These are phyloP conservation scores for Aramus guarauna DNA, from an alignment of 2,113 vertebrate species.

Conservation along the genomic window DNA sequence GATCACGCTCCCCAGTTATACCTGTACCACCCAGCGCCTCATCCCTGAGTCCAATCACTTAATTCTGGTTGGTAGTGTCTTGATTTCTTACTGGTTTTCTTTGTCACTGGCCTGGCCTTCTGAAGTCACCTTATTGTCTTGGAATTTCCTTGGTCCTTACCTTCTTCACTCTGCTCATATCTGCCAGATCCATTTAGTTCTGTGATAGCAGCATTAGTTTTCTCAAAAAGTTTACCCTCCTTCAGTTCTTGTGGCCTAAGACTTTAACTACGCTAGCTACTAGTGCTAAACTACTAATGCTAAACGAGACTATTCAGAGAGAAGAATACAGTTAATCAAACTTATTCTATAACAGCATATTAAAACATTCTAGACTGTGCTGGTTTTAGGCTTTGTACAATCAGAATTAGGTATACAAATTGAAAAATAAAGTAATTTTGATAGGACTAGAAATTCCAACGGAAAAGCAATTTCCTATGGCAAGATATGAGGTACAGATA, in stretches of 20 bases:
- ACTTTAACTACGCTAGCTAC: not conserved
- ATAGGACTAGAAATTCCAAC: not conserved
- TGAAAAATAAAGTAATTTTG: not conserved
- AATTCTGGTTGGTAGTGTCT: not conserved
- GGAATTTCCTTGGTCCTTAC: not conserved
- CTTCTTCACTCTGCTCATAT: not conserved
- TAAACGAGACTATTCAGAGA: not conserved
- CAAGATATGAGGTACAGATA: not conserved
- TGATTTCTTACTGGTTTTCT: not conserved
- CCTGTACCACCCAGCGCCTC: accelerated
- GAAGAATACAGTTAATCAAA: not conserved
- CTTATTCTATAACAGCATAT: not conserved
- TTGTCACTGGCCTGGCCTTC: not conserved
- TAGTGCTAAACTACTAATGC: not conserved
- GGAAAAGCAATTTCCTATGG: not conserved
- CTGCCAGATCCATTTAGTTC: not conserved
- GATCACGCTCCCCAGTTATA: accelerated
- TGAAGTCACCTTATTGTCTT: not conserved
- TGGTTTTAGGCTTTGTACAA: not conserved
- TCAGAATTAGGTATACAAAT: not conserved
- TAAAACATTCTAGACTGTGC: not conserved
- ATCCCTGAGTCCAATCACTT: not conserved
- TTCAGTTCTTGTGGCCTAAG: not conserved
- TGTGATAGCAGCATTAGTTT: not conserved
- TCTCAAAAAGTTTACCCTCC: not conserved